Percentiles rank a stretch among this genome's conserved stretches.
These are phyloP conservation scores for Danio albolineatus DNA, from an alignment of 2,797 vertebrate genomes.

Conservation along the genomic window DNA sequence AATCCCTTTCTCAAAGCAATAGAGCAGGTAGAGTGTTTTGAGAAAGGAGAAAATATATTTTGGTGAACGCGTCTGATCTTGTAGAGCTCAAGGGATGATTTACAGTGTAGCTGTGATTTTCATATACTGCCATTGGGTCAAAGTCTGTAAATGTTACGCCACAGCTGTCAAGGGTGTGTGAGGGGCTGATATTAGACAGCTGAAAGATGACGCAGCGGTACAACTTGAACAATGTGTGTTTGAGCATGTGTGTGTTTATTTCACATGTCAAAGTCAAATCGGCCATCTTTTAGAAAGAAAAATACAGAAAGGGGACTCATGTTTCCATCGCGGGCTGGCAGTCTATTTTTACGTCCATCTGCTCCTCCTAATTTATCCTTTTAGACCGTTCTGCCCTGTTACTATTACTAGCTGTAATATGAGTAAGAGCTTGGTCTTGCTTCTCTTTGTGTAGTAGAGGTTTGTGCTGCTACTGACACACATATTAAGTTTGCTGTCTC, in stretches of 20 bases:
- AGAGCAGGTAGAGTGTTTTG: background rate
- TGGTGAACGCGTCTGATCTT: slow-evolving; percentile 15
- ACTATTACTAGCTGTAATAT: slow-evolving; percentile 57
- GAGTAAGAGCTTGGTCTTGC: slow-evolving; percentile 44
- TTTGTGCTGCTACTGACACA: slow-evolving; percentile 19
- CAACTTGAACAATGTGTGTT: background rate
- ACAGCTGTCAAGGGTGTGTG: slow-evolving; percentile 37
- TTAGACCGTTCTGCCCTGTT: slow-evolving; percentile 41
- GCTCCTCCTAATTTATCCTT: slow-evolving; percentile 45
- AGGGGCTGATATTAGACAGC: slow-evolving; percentile 47
- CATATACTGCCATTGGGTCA: slow-evolving; percentile 34
- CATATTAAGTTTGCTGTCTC: background rate
- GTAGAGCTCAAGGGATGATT: background rate
- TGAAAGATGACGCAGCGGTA: slow-evolving; percentile 45
- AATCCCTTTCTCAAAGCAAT: background rate
- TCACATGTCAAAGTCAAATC: background rate
- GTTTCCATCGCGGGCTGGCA: slow-evolving; percentile 22
- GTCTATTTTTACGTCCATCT: slow-evolving; percentile 50
- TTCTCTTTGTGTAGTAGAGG: slow-evolving; percentile 40
- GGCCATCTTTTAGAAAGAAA: background rate
- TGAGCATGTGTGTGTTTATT: background rate
- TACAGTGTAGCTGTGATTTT: slow-evolving; percentile 28
- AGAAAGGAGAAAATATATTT: background rate
- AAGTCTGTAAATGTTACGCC: slow-evolving; percentile 48
- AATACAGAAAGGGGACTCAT: background rate